These are phyloP conservation scores for Oryzias javanicus DNA, from an alignment of 2,113 vertebrate species.

Conservation along the genomic window DNA sequence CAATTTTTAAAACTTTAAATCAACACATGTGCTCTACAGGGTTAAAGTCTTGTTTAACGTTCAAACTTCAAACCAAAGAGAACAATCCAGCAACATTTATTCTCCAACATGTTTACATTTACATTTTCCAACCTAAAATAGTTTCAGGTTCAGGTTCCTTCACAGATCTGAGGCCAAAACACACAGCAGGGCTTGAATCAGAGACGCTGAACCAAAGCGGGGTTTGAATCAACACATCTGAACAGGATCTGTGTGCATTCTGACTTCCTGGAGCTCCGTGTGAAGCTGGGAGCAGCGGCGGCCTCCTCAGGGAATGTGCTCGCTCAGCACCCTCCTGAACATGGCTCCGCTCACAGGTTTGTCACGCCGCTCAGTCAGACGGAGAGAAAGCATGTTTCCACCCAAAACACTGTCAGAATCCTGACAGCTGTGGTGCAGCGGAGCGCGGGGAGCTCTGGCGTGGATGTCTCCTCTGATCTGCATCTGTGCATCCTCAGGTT, in stretches of 20 bases:
- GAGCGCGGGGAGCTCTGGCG: neutral
- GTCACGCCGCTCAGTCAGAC: neutral
- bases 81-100: too few relatives aligned
- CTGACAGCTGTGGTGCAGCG: neutral
- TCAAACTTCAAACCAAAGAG: too few relatives aligned
- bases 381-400: neutral
- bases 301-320: neutral
- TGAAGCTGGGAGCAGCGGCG: neutral
- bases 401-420: neutral
- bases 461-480: neutral
- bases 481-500: slow-evolving; percentile 12
- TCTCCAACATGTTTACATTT: too few relatives aligned
- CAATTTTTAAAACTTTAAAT: too few relatives aligned
- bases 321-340: neutral
- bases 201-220: neutral
- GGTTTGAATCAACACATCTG: neutral
- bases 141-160: too few relatives aligned
- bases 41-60: too few relatives aligned
- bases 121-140: too few relatives aligned
- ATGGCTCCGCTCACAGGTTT: neutral
- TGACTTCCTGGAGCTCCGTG: neutral
- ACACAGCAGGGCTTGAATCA: neutral
- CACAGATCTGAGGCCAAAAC: neutral
- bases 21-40: too few relatives aligned
- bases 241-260: neutral